Conservation (phyloP, 2,113 vertebrate species). For the Aptenodytes patagonicus region DNA sequence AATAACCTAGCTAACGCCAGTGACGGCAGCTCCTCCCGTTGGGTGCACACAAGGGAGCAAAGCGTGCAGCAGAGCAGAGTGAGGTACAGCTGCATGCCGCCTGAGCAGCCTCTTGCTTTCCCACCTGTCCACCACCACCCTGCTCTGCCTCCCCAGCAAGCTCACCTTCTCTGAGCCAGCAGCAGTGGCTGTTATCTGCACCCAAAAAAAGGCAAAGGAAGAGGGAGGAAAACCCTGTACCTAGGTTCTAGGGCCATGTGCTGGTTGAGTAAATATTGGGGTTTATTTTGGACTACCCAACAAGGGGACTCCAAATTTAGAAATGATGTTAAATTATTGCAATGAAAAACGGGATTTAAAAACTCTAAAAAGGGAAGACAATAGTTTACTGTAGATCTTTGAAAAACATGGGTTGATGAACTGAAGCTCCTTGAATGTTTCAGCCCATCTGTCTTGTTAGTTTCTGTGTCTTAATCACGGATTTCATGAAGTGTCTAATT, state of each 20-base stretch:
- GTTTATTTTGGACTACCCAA: neutral
- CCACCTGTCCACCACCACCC: fast-evolving
- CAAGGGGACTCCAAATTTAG: neutral
- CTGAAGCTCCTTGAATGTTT: slow-evolving; percentile 31
- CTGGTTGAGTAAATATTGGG: neutral
- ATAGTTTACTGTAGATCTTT: neutral
- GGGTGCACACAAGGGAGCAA: neutral
- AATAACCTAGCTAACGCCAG: fast-evolving
- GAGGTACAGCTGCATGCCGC: neutral
- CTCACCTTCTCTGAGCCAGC: neutral
- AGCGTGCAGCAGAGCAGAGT: neutral
- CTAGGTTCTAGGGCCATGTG: neutral
- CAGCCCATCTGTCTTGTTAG: slow-evolving; percentile 70
- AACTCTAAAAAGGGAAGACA: neutral
- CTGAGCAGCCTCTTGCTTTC: neutral
- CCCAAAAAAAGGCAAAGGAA: neutral
- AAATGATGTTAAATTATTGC: neutral
- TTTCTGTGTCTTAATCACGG: slow-evolving; percentile 68
- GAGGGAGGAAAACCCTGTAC: fast-evolving
- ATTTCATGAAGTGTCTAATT: slow-evolving; percentile 65
- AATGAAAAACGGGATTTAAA: neutral
- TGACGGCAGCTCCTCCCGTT: fast-evolving
- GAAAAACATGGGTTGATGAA: slow-evolving; percentile 9
- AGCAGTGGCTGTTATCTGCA: neutral
- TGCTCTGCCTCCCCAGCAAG: neutral